Evolutionary conservation across 2,888 invertebrate genomes (phyloP).

Genomic region (Bembecia ichneumoniformis): DNA sequence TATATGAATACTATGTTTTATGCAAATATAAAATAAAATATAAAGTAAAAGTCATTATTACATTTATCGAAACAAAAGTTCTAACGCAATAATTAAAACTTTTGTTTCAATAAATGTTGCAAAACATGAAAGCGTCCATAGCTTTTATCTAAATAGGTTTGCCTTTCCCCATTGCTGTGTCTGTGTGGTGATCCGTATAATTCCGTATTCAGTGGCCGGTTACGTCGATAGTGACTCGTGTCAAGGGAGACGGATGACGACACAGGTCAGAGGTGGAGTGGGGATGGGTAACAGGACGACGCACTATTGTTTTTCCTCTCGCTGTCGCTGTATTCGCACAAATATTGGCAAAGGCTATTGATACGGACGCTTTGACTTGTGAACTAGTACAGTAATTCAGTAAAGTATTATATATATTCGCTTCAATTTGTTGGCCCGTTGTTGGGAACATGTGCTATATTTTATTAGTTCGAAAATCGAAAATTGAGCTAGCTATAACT

Average conservation of each 20-base stretch:
- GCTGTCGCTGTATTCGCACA: neutral
- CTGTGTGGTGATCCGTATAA: slow-evolving; percentile 21
- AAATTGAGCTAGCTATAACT: too few species aligned
- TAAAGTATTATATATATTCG: neutral
- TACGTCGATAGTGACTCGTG: slow-evolving; percentile 23
- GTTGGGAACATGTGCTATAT: too few species aligned
- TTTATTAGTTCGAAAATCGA: too few species aligned
- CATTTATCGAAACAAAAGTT: too few species aligned
- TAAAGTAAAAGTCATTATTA: too few species aligned
- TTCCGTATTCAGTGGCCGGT: slow-evolving; percentile 27
- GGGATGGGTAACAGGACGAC: slow-evolving; percentile 3
- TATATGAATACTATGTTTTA: too few species aligned
- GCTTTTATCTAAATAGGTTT: slow-evolving; percentile 16
- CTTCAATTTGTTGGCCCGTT: neutral
- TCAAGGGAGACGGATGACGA: slow-evolving; percentile 6
- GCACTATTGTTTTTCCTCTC: neutral
- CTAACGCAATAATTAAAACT: too few species aligned
- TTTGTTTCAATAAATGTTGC: too few species aligned
- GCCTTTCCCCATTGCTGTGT: slow-evolving; percentile 12
- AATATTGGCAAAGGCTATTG: neutral
- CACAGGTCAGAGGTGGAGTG: neutral
- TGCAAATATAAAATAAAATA: too few species aligned
- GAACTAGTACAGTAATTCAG: neutral
- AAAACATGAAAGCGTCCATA: slow-evolving; percentile 14
- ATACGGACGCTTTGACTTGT: slow-evolving; percentile 4